Conservation (phyloP, 2,797 vertebrate genomes). For the Arremon brunneinucha region DNA sequence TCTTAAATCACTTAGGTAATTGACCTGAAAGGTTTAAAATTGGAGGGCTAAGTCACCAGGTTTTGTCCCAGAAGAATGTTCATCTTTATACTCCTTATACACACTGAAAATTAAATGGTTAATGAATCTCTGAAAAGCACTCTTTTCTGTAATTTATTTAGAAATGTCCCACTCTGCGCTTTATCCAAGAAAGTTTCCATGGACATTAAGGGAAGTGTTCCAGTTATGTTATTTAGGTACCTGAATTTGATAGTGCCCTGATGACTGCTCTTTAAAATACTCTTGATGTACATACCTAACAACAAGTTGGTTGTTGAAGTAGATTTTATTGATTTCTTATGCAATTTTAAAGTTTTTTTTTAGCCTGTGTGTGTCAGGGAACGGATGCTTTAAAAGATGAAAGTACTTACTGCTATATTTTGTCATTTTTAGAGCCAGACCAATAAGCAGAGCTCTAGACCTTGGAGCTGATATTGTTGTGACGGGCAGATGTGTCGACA, state of each 20-base stretch:
- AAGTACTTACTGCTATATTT: not conserved
- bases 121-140: not conserved
- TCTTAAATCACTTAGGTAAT: not conserved
- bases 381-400: not conserved
- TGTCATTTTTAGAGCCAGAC: conserved; percentile 73
- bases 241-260: not conserved
- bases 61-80: not conserved
- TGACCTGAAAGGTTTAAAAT: not conserved
- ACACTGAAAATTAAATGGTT: not conserved
- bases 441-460: conserved; percentile 84
- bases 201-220: not conserved
- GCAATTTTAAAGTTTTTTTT: not conserved
- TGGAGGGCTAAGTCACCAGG: not conserved
- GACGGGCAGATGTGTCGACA: conserved; percentile 85
- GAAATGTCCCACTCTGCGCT: not conserved
- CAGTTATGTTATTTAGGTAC: not conserved
- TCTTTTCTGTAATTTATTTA: not conserved
- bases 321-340: not conserved
- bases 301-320: not conserved
- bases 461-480: conserved; percentile 85
- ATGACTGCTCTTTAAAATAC: not conserved
- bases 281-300: not conserved
- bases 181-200: fast-evolving
- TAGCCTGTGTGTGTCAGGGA: not conserved
- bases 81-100: not conserved